These are phyloP conservation scores for Tromatobia lineatoria DNA, from an alignment of 2,888 invertebrate genomes.

Conservation along the genomic window DNA sequence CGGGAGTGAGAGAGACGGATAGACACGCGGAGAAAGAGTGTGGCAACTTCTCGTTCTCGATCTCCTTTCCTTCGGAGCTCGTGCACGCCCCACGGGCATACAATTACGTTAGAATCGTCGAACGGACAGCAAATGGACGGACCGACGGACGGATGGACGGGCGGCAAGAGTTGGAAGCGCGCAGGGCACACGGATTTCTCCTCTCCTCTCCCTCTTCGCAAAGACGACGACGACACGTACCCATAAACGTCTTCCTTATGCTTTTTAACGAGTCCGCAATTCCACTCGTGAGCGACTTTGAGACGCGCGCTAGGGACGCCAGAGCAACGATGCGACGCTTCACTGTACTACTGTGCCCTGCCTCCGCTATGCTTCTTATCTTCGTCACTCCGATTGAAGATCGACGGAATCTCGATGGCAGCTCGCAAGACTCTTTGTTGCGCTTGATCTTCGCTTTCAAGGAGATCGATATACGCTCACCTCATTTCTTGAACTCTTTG, in stretches of 20 bases:
- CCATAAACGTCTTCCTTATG: slow-evolving; percentile 75
- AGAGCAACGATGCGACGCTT: not conserved
- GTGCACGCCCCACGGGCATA: slow-evolving; percentile 71
- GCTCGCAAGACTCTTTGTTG: slow-evolving; percentile 38
- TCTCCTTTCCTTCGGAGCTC: slow-evolving; percentile 56
- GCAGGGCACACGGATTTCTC: slow-evolving; percentile 30
- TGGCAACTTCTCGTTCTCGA: slow-evolving; percentile 48
- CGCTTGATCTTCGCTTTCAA: slow-evolving; percentile 62
- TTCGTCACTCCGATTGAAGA: slow-evolving; percentile 71
- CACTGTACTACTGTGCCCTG: not conserved
- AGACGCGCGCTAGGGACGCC: not conserved
- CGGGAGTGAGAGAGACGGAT: slow-evolving; percentile 18
- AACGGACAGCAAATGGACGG: slow-evolving; percentile 63
- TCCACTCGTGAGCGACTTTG: slow-evolving; percentile 54
- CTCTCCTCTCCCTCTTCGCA: slow-evolving; percentile 14
- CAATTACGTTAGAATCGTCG: slow-evolving; percentile 75
- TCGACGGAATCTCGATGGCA: slow-evolving; percentile 70
- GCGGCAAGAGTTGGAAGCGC: slow-evolving; percentile 1
- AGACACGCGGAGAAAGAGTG: slow-evolving; percentile 28
- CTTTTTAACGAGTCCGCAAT: slow-evolving; percentile 73
- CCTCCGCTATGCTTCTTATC: slow-evolving; percentile 65
- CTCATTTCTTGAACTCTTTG: slow-evolving; percentile 33
- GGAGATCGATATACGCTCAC: slow-evolving; percentile 37
- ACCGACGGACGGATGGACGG: slow-evolving; percentile 42
- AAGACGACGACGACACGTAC: slow-evolving; percentile 65